Base-by-base conservation (phyloP, 2,888 invertebrate genomes). In the Megaustenia siamemsis region DNA sequence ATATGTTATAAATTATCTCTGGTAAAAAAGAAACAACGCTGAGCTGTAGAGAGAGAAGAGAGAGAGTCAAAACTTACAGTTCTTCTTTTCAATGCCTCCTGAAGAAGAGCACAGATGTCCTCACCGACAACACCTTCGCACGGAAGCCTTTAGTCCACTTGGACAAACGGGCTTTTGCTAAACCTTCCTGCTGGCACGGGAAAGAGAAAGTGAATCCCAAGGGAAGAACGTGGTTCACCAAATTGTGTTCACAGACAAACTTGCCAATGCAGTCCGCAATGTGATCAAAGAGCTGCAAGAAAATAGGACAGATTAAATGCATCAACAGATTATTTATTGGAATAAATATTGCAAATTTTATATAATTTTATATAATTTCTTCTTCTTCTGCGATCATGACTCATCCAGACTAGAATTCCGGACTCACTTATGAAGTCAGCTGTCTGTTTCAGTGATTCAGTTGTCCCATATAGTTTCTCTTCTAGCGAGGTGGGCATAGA, bases 171-270 rank as follows among this genome's bases (percentile, higher is more conserved):
- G 98, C 98, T 92, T 96, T 96, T 8, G 97, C 97, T 35, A 99
- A 95, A 0, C 98, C 98, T 90, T 96, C 94, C 94, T 99, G 98
- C 88, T 95, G 95, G 90, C 98, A 95, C 0, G 99, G 99, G 94
- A 99, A 99, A 92, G 98, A 98, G 95, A 99, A 99, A 21, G 99
- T 99, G 94, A 99, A 99, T 21, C 99, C 98, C 87, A 99, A 95
- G 0, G 98, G 98, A 88, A 99, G 95, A 68, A 96, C 95, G 92
- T 97, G 96, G 82, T 96, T 95, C 49, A 88, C 82, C 66, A 92
- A 76, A 40, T 92, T 95, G 91, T 97, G 96, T 92, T 97, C 97
- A 94, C 96, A 96, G 95, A 98, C 97, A 94, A 98, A 99, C 92
- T 97, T 96, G 49, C 97, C 96, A 92, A 99, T 95, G 94, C 98